phyloP scores from a whole-genome alignment of 2,113 vertebrate species.

The Thalassarche chlororhynchos region DNA sequence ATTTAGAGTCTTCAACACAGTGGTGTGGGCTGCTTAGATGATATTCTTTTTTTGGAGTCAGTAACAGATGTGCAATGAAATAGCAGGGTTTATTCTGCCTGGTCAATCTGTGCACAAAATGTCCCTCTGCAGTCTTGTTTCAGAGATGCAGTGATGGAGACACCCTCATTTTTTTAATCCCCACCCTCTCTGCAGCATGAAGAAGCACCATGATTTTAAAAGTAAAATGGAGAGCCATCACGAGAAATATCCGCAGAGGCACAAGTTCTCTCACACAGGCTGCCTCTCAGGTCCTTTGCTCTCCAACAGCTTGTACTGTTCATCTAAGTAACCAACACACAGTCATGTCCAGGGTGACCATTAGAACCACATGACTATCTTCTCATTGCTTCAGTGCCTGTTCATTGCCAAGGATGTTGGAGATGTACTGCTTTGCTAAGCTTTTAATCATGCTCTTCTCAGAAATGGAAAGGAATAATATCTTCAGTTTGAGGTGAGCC shows the following conservation, averaged over 20 bases:
- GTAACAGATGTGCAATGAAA: background rate
- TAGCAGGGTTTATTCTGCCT: background rate
- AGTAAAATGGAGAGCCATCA: background rate
- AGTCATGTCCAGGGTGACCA: background rate
- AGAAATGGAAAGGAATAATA: background rate
- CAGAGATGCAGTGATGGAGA: background rate
- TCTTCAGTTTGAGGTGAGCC: background rate
- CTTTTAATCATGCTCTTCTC: background rate
- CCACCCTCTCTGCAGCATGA: background rate
- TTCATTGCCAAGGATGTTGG: background rate
- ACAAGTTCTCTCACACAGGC: background rate
- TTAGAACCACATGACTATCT: background rate
- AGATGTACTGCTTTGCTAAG: background rate
- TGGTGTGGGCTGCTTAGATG: background rate
- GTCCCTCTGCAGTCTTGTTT: background rate
- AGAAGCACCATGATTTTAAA: background rate
- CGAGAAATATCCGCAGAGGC: background rate
- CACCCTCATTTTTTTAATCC: background rate
- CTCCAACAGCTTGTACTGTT: background rate
- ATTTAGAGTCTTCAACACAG: background rate
- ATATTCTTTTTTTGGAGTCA: background rate
- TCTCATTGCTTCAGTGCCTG: background rate
- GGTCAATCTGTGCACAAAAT: background rate
- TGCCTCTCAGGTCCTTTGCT: background rate
- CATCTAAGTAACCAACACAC: background rate